These are phyloP conservation scores for Leptinotarsa defecta DNA, from an alignment of 1,140 invertebrate genomes.

Conservation along the genomic window DNA sequence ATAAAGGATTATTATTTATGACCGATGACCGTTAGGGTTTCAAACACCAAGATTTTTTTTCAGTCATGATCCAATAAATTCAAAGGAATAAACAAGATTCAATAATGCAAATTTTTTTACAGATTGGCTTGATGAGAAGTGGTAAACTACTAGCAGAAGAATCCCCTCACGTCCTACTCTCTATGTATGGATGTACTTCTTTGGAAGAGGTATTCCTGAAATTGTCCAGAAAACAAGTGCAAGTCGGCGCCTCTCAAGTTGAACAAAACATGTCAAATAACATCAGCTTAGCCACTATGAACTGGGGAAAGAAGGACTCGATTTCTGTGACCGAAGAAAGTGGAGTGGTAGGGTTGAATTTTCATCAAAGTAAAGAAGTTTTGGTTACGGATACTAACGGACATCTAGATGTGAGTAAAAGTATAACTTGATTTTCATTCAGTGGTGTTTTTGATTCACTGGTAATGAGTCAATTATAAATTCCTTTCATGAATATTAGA, in stretches of 20 bases:
- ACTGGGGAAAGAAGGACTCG: conserved; percentile 80
- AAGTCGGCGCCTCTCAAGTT: conserved; percentile 46
- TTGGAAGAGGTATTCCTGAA: conserved; percentile 95
- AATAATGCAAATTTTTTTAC: conserved; percentile 26
- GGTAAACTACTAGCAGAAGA: conserved; percentile 90
- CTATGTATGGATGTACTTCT: conserved; percentile 80
- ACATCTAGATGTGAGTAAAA: conserved; percentile 51
- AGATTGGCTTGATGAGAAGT: conserved; percentile 94
- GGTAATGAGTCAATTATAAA: too few species aligned
- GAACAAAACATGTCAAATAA: conserved; percentile 77
- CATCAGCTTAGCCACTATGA: conserved; percentile 76
- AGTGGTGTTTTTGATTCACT: not conserved
- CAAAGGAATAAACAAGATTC: too few species aligned
- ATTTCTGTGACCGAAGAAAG: conserved; percentile 83
- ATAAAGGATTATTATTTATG: too few species aligned
- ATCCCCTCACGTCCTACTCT: conserved; percentile 81
- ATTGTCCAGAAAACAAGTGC: conserved; percentile 69
- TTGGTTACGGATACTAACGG: conserved; percentile 79
- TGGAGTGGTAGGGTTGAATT: conserved; percentile 82
- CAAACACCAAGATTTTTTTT: too few species aligned
- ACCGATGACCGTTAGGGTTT: not conserved
- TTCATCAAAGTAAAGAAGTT: conserved; percentile 87
- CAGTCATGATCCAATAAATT: too few species aligned
- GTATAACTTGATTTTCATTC: not conserved
- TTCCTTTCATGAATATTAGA: too few species aligned